Percentiles rank a stretch among this genome's conserved stretches.
Evolutionary conservation across 2,888 invertebrate genomes (phyloP).

Genomic region (Eilema caniola): DNA sequence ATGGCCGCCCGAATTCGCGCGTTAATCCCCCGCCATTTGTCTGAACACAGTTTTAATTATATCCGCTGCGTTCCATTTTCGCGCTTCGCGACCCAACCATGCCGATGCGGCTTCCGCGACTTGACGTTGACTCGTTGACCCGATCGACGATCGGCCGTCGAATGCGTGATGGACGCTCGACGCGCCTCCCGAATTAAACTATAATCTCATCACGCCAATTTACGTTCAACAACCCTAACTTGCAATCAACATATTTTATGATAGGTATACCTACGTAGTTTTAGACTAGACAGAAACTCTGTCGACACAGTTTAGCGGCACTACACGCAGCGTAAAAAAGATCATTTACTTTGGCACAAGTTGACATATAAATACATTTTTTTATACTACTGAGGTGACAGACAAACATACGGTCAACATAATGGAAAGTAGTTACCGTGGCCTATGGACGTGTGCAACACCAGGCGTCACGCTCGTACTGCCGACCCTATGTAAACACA

Average conservation of each 20-base stretch:
- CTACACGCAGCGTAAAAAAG: too few species aligned
- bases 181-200: conserved; percentile 55
- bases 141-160: conserved; percentile 70
- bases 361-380: too few species aligned
- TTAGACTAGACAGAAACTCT: too few species aligned
- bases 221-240: conserved; percentile 60
- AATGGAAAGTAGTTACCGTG: too few species aligned
- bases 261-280: not conserved
- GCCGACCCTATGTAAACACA: too few species aligned
- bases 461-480: too few species aligned
- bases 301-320: too few species aligned
- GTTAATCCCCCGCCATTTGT: conserved; percentile 78
- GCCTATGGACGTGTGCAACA: too few species aligned
- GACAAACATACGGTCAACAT: too few species aligned
- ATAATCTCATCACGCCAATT: conserved; percentile 65
- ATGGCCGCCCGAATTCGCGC: conserved; percentile 74
- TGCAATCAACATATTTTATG: conserved; percentile 32
- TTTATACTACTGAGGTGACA: too few species aligned
- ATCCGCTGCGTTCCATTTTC: conserved; percentile 85
- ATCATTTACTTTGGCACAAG: too few species aligned
- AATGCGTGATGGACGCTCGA: conserved; percentile 61
- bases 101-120: conserved; percentile 76
- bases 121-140: conserved; percentile 65
- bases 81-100: conserved; percentile 69
- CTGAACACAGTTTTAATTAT: conserved; percentile 82